Base-by-base conservation (phyloP, 2,888 invertebrate species). In the Pandemis corylana region DNA sequence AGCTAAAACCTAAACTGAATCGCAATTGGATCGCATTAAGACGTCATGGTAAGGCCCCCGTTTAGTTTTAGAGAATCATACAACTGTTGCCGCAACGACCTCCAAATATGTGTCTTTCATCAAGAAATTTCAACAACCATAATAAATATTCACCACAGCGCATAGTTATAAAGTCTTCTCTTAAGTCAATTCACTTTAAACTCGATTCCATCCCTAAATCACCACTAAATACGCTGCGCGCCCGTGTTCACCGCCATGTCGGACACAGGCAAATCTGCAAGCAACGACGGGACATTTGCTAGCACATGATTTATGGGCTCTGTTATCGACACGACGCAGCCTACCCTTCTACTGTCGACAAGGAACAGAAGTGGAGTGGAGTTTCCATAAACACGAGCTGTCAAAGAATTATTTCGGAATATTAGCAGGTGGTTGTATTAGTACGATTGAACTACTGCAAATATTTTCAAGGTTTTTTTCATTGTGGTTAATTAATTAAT, bases 291-390 rank as follows among this genome's bases (percentile, higher is more conserved):
- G 91, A 91, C 92, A 92, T 93, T 93, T 90, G 84, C 84, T 87
- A 51, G 67, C 67, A 46, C 86, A 88, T 94, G 94, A 94, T 94
- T 94, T 94, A 94, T 94, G 87, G 86, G 80, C 80, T 78, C 90
- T 94, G 94, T 90, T 94, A 94, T 94, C 94, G 94, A 93, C 94
- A 93, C 85, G 85, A 86, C 86, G 78, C 92, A 92, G 90, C 62
- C 88, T 90, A 92, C 92, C 93, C 93, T 91, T 90, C 92, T 73
- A n/a, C 56, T 44, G 68, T 44, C 51, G 67, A 53, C 41, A 65
- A 46, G 65, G 51, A 41, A 51, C 15, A 65, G 42, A 69, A 61
- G 12, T 69, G 64, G 15, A 5, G 69, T 70, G 65, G 69, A 74
- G 65, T 28, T 13, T 46, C 61, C 15, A 2, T 15, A 13, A 9